Evolutionary conservation across 2,888 invertebrate genomes (phyloP), one percentile per base, ranked within the genome.

Genomic region (Epinotia demarniana): DNA sequence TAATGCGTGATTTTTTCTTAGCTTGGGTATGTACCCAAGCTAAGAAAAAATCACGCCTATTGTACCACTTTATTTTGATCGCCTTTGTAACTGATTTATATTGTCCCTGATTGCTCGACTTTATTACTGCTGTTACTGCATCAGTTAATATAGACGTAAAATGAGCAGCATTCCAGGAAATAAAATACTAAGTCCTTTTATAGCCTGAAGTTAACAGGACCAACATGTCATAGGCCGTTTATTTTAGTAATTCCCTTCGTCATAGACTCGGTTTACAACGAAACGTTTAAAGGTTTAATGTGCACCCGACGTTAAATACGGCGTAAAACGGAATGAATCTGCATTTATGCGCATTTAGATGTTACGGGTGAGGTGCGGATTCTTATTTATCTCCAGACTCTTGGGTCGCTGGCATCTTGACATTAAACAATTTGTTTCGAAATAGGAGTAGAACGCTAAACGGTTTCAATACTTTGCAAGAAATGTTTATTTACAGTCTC

Each of bases 261-360:
- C 78, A 71, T 71, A 71, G 79, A 76, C 72, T 67, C 70, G 79
- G 68, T 85, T 85, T 86, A 86, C 81, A 83, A 81, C 85, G 74
- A 80, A 81, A 78, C 80, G 80, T 82, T 80, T 80, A 78, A 81
- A 71, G 79, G 82, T 80, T 81, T 81, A 80, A 79, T 79, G 79
- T 73, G 79, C 75, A 78, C 77, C 78, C 78, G 76, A 80, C 84
- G 79, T 84, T 84, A 86, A 85, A 83, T 83, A 81, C 80, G 80
- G 79, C 82, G 84, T 89, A 85, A 87, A 88, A 86, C 78, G 79
- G 79, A 85, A 85, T 82, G 85, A 77, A 82, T 80, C 79, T 79
- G 72, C 78, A 79, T 72, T 80, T 77, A 77, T 75, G 77, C 39
- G 67, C 70, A 49, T 86, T 87, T 82, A 82, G 71, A 74, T 78